Evolutionary conservation across 1,140 invertebrate species (phyloP), one percentile per base, ranked within the genome.

Genomic region (Sesamia nonagrioides): DNA sequence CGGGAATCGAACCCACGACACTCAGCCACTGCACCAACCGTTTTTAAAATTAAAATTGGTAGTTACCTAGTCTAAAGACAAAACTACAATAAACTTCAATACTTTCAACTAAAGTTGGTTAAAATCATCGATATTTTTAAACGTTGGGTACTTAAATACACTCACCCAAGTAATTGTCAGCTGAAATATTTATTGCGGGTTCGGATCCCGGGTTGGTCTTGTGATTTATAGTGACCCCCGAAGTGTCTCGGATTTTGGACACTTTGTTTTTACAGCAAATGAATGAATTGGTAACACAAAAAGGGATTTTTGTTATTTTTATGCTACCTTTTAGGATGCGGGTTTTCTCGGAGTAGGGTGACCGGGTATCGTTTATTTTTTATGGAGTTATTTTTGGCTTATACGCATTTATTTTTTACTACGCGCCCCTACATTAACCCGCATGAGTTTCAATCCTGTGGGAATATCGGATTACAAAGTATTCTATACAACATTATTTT

Each of bases 81-180:
- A n/a, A n/a, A n/a, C n/a, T n/a, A n/a, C n/a, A n/a, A n/a, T n/a
- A 33, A 63, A 5, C 37, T 13, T 27, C n/a, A n/a, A n/a, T n/a
- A 58, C 35, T 37, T 63, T 63, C 50, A 40, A 48, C 27, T 48
- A 27, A 68, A 27, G 42, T 48, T 68, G 63, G 63, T 15, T 48
- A 33, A 33, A 33, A 18, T 68, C 48, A 71, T 71, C 40, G 35
- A 71, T 52, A 71, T 27, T 54, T 27, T 35, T 17, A 63, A 75
- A n/a, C 18, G 7, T 18, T 27, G 56, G 71, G 63, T 56, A 48
- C 35, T 75, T 75, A 75, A 63, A 18, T 48, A 68, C 79, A 78
- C 82, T 85, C 63, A 86, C 74, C 78, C 77, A 77, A 84, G 83
- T 86, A 88, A 88, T 88, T 88, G 86, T 88, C 86, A 88, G 85